Base-by-base conservation (phyloP, 2,797 vertebrate species). In the Periophthalmus magnuspinnatus region DNA sequence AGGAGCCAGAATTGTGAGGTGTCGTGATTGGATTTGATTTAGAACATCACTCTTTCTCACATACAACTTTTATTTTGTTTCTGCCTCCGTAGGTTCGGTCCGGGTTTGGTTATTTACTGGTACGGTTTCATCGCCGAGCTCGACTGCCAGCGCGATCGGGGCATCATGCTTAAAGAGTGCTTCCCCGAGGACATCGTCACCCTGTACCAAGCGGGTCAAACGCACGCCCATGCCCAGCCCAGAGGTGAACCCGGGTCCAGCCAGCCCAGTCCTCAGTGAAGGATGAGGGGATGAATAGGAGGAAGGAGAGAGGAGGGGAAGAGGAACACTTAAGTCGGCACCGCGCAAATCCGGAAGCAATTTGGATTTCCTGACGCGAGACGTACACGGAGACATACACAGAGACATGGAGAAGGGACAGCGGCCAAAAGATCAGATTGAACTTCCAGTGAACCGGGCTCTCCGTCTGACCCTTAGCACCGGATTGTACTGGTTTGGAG, bases 81-180 rank as follows among this genome's bases (percentile, higher is more conserved):
- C 71, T 81, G 72, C 10, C 50, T 0, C 68, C 62, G 17, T 91
- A 99, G 98, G 86, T 99, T 99, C 74, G 98, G 98, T 33, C 97
- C 97, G 0, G 97, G 97, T 74, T 92, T 99, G 71, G 98, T 99
- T 83, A 99, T 99, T 91, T 99, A 99, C 84, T 99, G 98, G 97
- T 96, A 97, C 0, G 97, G 97, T 34, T 99, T 99, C 80, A 96
- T 99, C 67, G 94, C 94, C 55, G 97, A 99, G 83, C 90, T 99
- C 83, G 97, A 99, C 90, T 97, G 96, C 89, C 95, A 98, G 86
- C 94, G 96, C 33, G 95, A 96, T 74, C 90, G 97, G 80, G 97
- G 98, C 41, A 98, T 99, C 89, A 91, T 99, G 79, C 95, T 99
- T 41, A 97, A 96, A 90, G 96, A 98, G 89, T 91, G 93, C 84